Conservation (phyloP, 1,140 invertebrate species). For the Centruroides vittatus region DNA sequence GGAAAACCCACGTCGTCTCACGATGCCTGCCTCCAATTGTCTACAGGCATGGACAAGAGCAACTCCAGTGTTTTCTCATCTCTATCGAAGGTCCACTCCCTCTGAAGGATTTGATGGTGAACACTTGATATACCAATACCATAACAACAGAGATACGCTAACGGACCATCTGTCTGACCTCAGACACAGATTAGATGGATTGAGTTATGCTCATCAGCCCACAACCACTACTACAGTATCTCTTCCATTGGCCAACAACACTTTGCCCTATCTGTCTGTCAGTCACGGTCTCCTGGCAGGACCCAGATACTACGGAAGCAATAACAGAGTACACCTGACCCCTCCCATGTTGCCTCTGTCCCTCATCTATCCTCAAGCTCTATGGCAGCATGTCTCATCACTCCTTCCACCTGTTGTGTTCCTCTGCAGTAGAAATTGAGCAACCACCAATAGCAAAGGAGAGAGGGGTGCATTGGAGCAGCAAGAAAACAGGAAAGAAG, state of each 20-base stretch:
- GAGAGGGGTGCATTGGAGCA: background rate
- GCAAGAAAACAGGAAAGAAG: background rate
- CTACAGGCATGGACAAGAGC: too few relatives aligned
- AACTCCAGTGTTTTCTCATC: too few relatives aligned
- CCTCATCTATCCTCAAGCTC: constrained; percentile 56
- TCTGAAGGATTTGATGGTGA: constrained; percentile 7
- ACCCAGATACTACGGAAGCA: constrained; percentile 11
- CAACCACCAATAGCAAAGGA: background rate
- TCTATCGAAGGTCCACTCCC: background rate
- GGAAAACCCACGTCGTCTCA: background rate
- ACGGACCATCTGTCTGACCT: constrained; percentile 23
- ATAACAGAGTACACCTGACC: constrained; percentile 27
- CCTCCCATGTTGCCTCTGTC: constrained; percentile 35
- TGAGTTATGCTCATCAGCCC: constrained; percentile 10
- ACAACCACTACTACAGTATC: constrained; percentile 17
- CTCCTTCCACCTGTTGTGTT: constrained; percentile 57
- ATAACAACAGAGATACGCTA: constrained; percentile 12
- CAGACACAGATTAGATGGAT: constrained; percentile 17
- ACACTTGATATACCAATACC: constrained; percentile 9
- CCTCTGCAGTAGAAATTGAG: constrained; percentile 5
- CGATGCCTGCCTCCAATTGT: too few relatives aligned
- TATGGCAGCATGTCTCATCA: constrained; percentile 53
- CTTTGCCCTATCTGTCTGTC: constrained; percentile 2
- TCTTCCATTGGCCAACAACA: constrained; percentile 4
- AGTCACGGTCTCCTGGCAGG: constrained; percentile 13